Evolutionary conservation across 2,113 vertebrate species (phyloP), one percentile per base, ranked within the genome.

Genomic region (Toxotes jaculatrix): DNA sequence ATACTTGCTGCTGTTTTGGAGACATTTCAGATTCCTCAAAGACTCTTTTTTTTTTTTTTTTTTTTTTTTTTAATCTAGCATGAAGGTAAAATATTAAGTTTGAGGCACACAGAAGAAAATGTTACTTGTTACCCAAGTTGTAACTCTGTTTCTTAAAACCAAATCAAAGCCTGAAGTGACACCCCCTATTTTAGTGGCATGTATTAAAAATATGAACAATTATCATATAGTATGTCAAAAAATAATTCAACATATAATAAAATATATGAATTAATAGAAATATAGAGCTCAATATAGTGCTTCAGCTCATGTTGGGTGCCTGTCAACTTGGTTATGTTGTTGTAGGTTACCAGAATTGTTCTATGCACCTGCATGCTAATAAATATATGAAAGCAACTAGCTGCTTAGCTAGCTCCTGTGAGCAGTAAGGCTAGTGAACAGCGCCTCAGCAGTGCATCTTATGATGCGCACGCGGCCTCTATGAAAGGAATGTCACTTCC

Each of bases 101-200:
- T 77, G 17, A 7, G 0, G 27, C 14, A 21, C 3, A 56, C 55
- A 2, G 55, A 38, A 60, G 2, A 60, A 57, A 56, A 36, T 21
- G 4, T 17, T 43, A 4, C 40, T 42, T 42, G 36, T 38, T 7
- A 1, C 2, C 40, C 11, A 51, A 55, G 65, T 47, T 56, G 70
- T 31, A n/a, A 16, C 43, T 17, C n/a, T 19, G 43, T 62, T 34
- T 81, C 60, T 80, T 45, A 51, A 27, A 27, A 49, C 31, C 47
- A 79, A 63, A 63, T n/a, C 74, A 42, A 74, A 5, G n/a, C 56
- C 69, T 84, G 5, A 56, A 74, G 56, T 73, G 40, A 42, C 40
- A 42, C 40, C 4, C 12, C 42, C 42, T 12, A 0, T 43, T 43
- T 43, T 43, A 12, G 12, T 12, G 34, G 9, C 12, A 9, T 31